Percentiles rank a stretch among this genome's conserved stretches.
Conservation (phyloP, 2,888 invertebrate species). For the Chrysolina oricalcia region DNA sequence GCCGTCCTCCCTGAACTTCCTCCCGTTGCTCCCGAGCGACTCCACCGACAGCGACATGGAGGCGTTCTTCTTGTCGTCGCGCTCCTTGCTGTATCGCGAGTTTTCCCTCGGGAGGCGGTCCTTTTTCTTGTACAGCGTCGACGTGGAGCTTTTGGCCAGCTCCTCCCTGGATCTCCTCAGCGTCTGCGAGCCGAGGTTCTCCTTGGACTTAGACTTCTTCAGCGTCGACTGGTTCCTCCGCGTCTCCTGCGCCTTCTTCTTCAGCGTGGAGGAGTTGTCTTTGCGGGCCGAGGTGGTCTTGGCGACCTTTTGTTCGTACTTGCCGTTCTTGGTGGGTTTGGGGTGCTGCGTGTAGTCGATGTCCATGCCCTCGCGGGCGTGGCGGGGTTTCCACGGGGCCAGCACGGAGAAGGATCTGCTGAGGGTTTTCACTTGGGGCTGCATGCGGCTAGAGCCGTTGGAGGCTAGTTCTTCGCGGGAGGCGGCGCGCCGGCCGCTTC, state of each 20-base stretch:
- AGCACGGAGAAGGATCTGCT: constrained; percentile 87
- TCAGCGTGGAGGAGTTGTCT: constrained; percentile 67
- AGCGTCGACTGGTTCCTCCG: constrained; percentile 69
- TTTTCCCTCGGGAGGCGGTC: constrained; percentile 72
- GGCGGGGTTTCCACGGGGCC: constrained; percentile 88
- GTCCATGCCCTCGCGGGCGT: constrained; percentile 82
- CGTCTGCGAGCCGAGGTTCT: constrained; percentile 65
- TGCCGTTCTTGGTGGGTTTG: constrained; percentile 70
- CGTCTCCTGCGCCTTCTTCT: constrained; percentile 73
- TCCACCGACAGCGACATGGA: constrained; percentile 79
- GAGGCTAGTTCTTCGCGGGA: constrained; percentile 86
- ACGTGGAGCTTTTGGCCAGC: constrained; percentile 63
- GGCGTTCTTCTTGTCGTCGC: constrained; percentile 65
- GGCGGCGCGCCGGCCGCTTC: constrained; percentile 76
- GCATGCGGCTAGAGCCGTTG: constrained; percentile 76
- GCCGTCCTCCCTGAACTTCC: constrained; percentile 61
- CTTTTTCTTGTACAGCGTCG: constrained; percentile 69
- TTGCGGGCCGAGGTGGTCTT: constrained; percentile 66
- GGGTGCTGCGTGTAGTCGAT: constrained; percentile 84
- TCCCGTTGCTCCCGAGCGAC: constrained; percentile 74
- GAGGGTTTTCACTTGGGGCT: constrained; percentile 80
- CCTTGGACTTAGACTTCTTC: constrained; percentile 70
- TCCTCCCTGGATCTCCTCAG: constrained; percentile 66
- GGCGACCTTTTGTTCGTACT: constrained; percentile 67
- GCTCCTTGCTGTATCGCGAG: constrained; percentile 66